phyloP scores from a whole-genome alignment of 1,140 invertebrate genomes.

The Leptoteleia sp. region DNA sequence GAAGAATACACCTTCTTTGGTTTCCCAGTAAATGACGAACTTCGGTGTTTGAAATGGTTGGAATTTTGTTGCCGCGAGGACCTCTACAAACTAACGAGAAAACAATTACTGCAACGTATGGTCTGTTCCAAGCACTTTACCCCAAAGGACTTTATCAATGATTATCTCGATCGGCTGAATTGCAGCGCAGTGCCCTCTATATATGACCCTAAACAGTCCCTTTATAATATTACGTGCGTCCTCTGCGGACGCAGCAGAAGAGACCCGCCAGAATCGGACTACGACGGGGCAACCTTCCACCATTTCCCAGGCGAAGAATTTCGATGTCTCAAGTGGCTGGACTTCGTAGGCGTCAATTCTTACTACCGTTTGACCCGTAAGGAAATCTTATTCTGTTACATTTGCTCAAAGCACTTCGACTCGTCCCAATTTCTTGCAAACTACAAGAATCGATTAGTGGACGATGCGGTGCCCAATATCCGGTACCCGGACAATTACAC shows the following conservation, averaged over 20 bases:
- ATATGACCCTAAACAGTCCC: constrained; percentile 79
- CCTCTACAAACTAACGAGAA: constrained; percentile 78
- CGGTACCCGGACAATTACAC: constrained; percentile 69
- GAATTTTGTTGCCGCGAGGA: constrained; percentile 80
- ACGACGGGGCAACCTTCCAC: constrained; percentile 78
- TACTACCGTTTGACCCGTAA: constrained; percentile 79
- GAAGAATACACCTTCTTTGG: constrained; percentile 80
- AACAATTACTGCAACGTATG: constrained; percentile 79
- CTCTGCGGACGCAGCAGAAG: constrained; percentile 73
- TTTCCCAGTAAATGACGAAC: constrained; percentile 78
- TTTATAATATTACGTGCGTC: constrained; percentile 79
- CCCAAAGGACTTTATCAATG: constrained; percentile 75
- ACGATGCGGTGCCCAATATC: constrained; percentile 77
- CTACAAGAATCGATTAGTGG: constrained; percentile 72
- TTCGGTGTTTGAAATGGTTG: constrained; percentile 77
- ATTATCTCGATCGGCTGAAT: constrained; percentile 77
- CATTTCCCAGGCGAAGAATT: constrained; percentile 81
- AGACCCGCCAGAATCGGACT: constrained; percentile 72
- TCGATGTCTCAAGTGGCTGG: constrained; percentile 78
- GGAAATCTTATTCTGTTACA: constrained; percentile 80
- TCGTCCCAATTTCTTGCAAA: constrained; percentile 74
- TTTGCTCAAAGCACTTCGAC: constrained; percentile 80
- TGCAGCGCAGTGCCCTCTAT: constrained; percentile 75
- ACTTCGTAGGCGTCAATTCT: constrained; percentile 79
- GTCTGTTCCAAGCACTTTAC: constrained; percentile 79